phyloP scores from a whole-genome alignment of 2,113 vertebrate genomes.

The Enhydra lutris region DNA sequence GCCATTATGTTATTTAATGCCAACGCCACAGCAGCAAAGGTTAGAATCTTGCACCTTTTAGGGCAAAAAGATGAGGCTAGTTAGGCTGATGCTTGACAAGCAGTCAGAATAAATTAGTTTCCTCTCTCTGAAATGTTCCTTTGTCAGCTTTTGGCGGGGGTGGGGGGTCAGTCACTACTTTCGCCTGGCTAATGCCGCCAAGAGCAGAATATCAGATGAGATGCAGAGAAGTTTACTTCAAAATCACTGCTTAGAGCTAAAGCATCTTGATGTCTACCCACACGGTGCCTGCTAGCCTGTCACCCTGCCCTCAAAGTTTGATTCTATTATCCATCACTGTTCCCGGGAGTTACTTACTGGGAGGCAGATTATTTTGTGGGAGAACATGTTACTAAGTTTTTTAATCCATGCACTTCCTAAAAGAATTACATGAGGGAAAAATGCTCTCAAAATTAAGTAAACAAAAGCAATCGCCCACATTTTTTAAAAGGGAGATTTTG shows the following conservation, averaged over 20 bases:
- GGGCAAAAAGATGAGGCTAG: slow-evolving; percentile 56
- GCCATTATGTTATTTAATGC: slow-evolving; percentile 39
- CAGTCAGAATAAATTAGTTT: slow-evolving; percentile 77
- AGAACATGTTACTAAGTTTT: neutral
- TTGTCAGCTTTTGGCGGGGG: neutral
- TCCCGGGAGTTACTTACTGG: neutral
- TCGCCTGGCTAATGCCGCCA: slow-evolving; percentile 30
- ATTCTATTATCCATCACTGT: neutral
- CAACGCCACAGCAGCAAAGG: slow-evolving; percentile 58
- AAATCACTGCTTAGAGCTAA: slow-evolving; percentile 14
- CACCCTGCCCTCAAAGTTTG: neutral
- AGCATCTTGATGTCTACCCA: neutral
- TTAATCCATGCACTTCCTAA: neutral
- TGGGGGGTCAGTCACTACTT: slow-evolving; percentile 39
- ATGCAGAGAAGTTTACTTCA: neutral
- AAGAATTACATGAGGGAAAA: neutral
- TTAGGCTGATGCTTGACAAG: slow-evolving; percentile 72
- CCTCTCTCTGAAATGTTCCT: slow-evolving; percentile 54
- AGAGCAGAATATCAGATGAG: slow-evolving; percentile 50
- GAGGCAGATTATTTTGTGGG: neutral
- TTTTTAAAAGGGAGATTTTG: neutral
- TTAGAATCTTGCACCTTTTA: slow-evolving; percentile 60
- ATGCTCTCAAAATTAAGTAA: slow-evolving; percentile 10
- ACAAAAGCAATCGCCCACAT: neutral
- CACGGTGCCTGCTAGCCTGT: neutral